A percentile compares a stretch with the other conserved stretches of the same genome.
Conservation (phyloP, 2,797 vertebrate genomes). For the Dendrocincla fuliginosa region DNA sequence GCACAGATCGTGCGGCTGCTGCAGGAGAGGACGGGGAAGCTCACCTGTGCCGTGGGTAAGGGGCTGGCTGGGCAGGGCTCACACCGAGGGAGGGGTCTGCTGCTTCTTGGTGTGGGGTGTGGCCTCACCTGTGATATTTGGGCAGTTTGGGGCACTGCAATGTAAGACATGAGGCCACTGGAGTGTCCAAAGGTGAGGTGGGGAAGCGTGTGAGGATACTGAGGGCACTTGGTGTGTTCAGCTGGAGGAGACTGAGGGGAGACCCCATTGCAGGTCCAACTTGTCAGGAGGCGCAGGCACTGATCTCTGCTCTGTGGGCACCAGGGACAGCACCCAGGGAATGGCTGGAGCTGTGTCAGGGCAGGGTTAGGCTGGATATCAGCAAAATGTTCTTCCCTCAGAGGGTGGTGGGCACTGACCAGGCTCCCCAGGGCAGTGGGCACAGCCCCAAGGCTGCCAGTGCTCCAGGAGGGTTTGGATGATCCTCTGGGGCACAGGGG, state of each 20-base stretch:
- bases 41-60: slow-evolving; percentile 71
- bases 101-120: no score
- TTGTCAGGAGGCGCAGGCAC: neutral
- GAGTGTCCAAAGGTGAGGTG: neutral
- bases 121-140: neutral
- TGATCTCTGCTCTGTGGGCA: neutral
- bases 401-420: neutral
- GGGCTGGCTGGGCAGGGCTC: no score
- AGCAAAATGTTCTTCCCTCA: neutral
- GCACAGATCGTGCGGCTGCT: slow-evolving; percentile 95
- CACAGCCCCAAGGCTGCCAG: neutral
- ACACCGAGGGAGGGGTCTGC: no score
- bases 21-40: slow-evolving; percentile 93
- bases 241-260: neutral
- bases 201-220: neutral
- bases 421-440: neutral
- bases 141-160: neutral
- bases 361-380: neutral
- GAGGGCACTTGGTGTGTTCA: neutral
- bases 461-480: neutral
- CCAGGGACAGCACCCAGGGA: neutral
- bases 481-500: neutral
- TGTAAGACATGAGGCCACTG: neutral
- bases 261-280: neutral
- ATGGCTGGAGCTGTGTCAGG: neutral